phyloP scores from a whole-genome alignment of 2,113 vertebrate species.

The Electrona antarctica region DNA sequence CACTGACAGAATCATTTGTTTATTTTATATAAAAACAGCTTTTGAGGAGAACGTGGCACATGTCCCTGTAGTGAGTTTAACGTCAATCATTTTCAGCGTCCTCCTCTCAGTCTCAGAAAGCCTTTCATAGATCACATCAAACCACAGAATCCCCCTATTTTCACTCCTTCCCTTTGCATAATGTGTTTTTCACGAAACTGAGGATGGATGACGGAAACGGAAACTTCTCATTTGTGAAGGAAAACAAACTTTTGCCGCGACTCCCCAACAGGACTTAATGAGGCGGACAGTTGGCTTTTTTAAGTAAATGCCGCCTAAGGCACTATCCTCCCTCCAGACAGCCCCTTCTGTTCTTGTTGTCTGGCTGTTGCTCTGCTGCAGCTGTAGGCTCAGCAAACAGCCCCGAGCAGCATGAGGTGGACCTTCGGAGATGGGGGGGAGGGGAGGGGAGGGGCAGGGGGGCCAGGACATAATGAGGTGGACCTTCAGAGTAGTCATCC shows the following conservation, averaged over 20 bases:
- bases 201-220: not conserved
- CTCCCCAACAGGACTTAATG: conserved; percentile 30
- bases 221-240: not conserved
- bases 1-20: conserved; percentile 7
- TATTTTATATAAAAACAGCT: conserved; percentile 20
- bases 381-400: conserved; percentile 54
- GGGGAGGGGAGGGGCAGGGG: no score
- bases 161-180: conserved; percentile 5
- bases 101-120: not conserved
- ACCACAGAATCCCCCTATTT: conserved; percentile 33
- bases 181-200: not conserved
- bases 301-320: conserved; percentile 38
- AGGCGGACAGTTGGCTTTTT: conserved; percentile 42
- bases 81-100: not conserved
- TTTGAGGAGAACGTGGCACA: not conserved
- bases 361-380: conserved; percentile 43
- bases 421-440: conserved; percentile 30
- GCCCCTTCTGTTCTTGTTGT: conserved; percentile 50
- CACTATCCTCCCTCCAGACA: conserved; percentile 40
- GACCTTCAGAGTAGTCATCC: conserved; percentile 15
- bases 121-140: conserved; percentile 24
- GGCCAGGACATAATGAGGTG: not conserved
- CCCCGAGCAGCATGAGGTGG: conserved; percentile 32
- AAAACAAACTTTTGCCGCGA: not conserved
- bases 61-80: no score